Evolutionary conservation across 2,888 invertebrate genomes (phyloP).

Genomic region (Polydrusus tereticollis): DNA sequence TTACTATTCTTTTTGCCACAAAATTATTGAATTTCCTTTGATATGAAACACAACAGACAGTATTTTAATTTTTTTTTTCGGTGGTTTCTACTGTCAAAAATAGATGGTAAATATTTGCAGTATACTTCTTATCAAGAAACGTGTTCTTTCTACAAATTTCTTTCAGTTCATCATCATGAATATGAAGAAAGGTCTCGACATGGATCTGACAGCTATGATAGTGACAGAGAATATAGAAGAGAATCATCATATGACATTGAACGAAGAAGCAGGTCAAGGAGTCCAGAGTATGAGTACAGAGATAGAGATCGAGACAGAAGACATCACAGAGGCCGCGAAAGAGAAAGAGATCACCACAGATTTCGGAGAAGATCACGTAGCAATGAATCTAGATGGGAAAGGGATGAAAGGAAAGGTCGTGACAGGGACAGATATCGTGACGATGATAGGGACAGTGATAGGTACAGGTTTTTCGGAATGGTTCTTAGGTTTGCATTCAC

Average conservation of each 20-base stretch:
- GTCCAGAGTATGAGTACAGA: slow-evolving; percentile 58
- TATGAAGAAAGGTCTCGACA: slow-evolving; percentile 58
- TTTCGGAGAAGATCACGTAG: slow-evolving; percentile 61
- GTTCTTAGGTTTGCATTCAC: slow-evolving; percentile 50
- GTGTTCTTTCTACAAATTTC: not conserved
- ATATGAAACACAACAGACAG: not conserved
- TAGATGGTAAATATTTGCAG: not conserved
- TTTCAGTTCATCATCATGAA: slow-evolving; percentile 57
- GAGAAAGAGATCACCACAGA: slow-evolving; percentile 61
- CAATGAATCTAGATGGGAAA: slow-evolving; percentile 64
- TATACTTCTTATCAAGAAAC: not conserved
- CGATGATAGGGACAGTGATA: slow-evolving; percentile 67
- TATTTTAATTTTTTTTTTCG: not conserved
- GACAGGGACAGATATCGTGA: slow-evolving; percentile 65
- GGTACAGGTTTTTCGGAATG: slow-evolving; percentile 61
- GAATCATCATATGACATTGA: slow-evolving; percentile 55
- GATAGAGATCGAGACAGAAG: slow-evolving; percentile 60
- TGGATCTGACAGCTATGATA: slow-evolving; percentile 64
- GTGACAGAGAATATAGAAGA: slow-evolving; percentile 61
- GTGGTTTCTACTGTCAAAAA: not conserved
- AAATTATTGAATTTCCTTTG: not conserved
- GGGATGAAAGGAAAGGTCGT: slow-evolving; percentile 62
- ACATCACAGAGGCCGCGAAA: slow-evolving; percentile 59
- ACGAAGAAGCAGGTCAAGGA: slow-evolving; percentile 61
- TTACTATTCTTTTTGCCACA: not conserved